Evolutionary conservation across 2,888 invertebrate species (phyloP).

Genomic region (Athalia rosae): DNA sequence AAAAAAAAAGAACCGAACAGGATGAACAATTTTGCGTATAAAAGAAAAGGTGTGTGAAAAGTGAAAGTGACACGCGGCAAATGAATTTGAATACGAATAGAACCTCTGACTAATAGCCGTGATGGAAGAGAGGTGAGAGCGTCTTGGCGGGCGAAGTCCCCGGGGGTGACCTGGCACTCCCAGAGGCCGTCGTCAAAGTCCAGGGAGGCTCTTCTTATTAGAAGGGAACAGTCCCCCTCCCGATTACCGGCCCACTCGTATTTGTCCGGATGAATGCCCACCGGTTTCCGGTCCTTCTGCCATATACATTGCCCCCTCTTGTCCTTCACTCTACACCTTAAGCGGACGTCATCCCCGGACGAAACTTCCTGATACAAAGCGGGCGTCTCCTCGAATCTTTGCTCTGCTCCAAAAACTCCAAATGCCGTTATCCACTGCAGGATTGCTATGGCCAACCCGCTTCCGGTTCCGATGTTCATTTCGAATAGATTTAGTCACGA

Average conservation of each 20-base stretch:
- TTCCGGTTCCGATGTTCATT: constrained; percentile 16
- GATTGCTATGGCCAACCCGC: background rate
- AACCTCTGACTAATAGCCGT: constrained; percentile 88
- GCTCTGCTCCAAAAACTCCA: constrained; percentile 75
- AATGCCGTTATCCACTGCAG: background rate
- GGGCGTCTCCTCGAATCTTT: constrained; percentile 90
- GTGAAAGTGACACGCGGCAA: background rate
- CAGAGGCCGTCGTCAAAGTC: constrained; percentile 93
- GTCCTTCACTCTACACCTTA: constrained; percentile 89
- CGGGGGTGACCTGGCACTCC: constrained; percentile 95
- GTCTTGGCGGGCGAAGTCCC: constrained; percentile 82
- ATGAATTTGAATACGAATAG: background rate
- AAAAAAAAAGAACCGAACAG: constrained; percentile 8
- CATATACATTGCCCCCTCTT: constrained; percentile 92
- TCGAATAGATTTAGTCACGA: background rate
- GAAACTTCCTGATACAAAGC: constrained; percentile 89
- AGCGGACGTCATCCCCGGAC: constrained; percentile 87
- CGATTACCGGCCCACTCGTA: constrained; percentile 89
- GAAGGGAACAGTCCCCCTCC: constrained; percentile 87
- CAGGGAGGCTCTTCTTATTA: constrained; percentile 87
- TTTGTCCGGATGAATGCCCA: constrained; percentile 90
- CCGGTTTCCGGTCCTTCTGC: constrained; percentile 94
- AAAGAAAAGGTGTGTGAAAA: background rate
- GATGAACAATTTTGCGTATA: too few relatives aligned
- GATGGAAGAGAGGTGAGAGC: constrained; percentile 90